Evolutionary conservation across 2,888 invertebrate species (phyloP), one percentile per base, ranked within the genome.

Genomic region (Netelia virgata): DNA sequence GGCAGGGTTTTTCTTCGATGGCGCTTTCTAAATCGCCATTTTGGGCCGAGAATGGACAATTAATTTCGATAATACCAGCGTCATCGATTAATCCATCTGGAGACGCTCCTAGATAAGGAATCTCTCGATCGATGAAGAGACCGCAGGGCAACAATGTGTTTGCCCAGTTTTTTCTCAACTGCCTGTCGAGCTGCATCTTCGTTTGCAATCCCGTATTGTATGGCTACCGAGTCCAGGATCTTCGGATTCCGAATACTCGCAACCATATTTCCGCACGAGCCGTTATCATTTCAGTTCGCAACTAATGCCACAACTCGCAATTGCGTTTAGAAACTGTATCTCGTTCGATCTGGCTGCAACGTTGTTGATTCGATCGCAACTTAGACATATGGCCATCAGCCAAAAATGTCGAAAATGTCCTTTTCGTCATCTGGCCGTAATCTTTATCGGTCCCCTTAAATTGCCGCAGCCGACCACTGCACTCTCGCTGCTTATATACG

Each of bases 71-170:
- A 28, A 89, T 84, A 5, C 82, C 84, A 70, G 88, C 82, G n/a
- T 75, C 69, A 61, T 79, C 88, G 28, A 88, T 82, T 1, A 89
- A 66, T 28, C 88, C 87, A 78, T 90, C 89, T 1, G 88, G 88
- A 50, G 86, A 85, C 66, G 88, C 88, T 6, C 87, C 89, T 8
- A 89, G 76, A 68, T 82, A 87, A 10, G 55, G 81, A n/a, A 69
- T 28, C 28, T 88, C 73, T 28, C 63, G 28, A 79, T 90, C 90
- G 28, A 90, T 86, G 77, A 90, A 88, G 28, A 89, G 85, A 18
- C 90, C 90, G 53, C 89, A 88, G 2, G 2, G 61, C 41, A 1
- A 61, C 53, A 11, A 88, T 85, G 6, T 82, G 66, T 57, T 87
- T 77, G 1, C 73, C 79, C n/a, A 83, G 23, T 14, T 1, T 43